Evolutionary conservation across 2,113 vertebrate species (phyloP).

Genomic region (Callocephalon fimbriatum): DNA sequence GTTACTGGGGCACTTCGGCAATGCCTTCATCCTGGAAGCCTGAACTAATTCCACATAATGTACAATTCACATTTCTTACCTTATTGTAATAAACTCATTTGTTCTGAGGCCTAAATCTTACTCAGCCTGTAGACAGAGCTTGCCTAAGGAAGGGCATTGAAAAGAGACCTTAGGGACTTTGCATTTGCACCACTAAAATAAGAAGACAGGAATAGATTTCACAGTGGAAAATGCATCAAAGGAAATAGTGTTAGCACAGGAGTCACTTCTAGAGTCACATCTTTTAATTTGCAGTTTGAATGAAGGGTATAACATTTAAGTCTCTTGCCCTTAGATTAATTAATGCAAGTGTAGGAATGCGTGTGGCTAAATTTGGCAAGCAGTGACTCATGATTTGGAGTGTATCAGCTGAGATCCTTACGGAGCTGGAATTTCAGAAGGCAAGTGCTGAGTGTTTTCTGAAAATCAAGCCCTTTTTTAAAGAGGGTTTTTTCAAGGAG

Average conservation of each 20-base stretch:
- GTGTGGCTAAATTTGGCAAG: constrained; percentile 11
- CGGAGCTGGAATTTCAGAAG: neutral
- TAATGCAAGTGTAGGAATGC: neutral
- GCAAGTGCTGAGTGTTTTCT: neutral
- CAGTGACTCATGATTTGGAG: neutral
- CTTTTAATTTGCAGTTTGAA: neutral
- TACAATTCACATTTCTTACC: neutral
- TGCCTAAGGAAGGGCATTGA: neutral
- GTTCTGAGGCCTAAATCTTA: neutral
- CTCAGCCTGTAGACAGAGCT: neutral
- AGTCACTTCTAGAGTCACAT: neutral
- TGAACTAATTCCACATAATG: neutral
- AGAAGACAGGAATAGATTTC: neutral
- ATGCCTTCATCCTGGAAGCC: neutral
- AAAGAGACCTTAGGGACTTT: neutral
- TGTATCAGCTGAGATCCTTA: neutral
- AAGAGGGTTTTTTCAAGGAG: neutral
- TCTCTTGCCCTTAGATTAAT: neutral
- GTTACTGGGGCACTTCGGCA: neutral
- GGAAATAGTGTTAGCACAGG: neutral
- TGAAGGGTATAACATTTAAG: neutral
- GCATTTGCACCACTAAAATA: neutral
- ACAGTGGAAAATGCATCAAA: neutral
- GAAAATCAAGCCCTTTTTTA: constrained; percentile 26
- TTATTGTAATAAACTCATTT: neutral